Evolutionary conservation across 2,797 vertebrate genomes (phyloP).

Genomic region (Falco berigora): DNA sequence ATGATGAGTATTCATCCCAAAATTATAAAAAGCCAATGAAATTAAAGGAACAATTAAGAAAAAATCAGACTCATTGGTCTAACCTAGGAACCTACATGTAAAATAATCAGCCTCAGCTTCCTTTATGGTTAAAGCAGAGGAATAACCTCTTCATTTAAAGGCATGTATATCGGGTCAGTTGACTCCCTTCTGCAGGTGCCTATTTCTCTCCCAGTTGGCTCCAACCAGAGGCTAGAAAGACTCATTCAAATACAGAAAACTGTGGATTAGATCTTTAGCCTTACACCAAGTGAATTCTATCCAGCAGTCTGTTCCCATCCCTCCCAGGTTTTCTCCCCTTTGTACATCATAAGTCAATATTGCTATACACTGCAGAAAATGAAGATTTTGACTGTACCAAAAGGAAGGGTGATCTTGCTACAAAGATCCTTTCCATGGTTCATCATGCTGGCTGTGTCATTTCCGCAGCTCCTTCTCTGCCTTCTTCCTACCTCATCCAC

Average conservation of each 20-base stretch:
- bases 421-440: neutral
- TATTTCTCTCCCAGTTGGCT: neutral
- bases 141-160: neutral
- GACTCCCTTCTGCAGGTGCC: neutral
- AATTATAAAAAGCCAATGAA: neutral
- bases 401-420: neutral
- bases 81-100: neutral
- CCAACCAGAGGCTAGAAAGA: neutral
- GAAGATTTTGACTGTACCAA: neutral
- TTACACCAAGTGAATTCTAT: neutral
- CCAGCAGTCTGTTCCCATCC: neutral
- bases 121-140: neutral
- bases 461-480: neutral
- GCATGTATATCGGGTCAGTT: neutral
- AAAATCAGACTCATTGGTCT: neutral
- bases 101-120: neutral
- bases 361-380: neutral
- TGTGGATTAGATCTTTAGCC: neutral
- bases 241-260: neutral
- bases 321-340: neutral
- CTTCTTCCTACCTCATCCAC: neutral
- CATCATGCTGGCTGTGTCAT: neutral
- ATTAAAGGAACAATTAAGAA: neutral
- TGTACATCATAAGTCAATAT: neutral
- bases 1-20: neutral